Percentiles rank a stretch among this genome's conserved stretches.
Evolutionary conservation across 2,888 invertebrate species (phyloP).

Genomic region (Phymatocera aterrima): DNA sequence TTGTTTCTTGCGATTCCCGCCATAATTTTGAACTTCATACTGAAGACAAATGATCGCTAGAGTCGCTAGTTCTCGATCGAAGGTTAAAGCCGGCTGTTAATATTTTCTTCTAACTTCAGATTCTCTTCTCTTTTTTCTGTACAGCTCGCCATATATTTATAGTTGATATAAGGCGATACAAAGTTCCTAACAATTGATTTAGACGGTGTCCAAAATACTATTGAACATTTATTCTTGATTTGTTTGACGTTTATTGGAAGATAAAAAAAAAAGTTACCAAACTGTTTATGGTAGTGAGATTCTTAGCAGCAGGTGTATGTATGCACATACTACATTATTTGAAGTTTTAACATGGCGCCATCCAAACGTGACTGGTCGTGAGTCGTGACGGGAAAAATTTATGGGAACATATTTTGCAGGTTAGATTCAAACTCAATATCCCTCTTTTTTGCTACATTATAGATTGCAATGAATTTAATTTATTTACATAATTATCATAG

Average conservation of each 20-base stretch:
- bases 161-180: background rate
- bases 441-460: background rate
- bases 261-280: constrained; percentile 6
- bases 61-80: constrained; percentile 1
- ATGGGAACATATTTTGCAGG: constrained; percentile 61
- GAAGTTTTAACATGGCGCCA: constrained; percentile 70
- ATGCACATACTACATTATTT: constrained; percentile 55
- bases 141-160: constrained; percentile 30
- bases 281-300: constrained; percentile 18
- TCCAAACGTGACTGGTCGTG: constrained; percentile 67
- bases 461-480: background rate
- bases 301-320: constrained; percentile 58
- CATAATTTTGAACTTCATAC: constrained; percentile 29
- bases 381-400: constrained; percentile 55
- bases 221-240: background rate
- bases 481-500: background rate
- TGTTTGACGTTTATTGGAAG: background rate
- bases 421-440: constrained; percentile 59
- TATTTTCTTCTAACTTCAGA: constrained; percentile 29
- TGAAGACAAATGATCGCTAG: background rate
- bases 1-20: background rate
- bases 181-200: constrained; percentile 32
- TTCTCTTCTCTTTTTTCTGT: background rate
- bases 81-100: background rate
- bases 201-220: constrained; percentile 12